A percentile compares a stretch with the other conserved stretches of the same genome.
Evolutionary conservation across 2,113 vertebrate genomes (phyloP).

Genomic region (Cynoglossus semilaevis): DNA sequence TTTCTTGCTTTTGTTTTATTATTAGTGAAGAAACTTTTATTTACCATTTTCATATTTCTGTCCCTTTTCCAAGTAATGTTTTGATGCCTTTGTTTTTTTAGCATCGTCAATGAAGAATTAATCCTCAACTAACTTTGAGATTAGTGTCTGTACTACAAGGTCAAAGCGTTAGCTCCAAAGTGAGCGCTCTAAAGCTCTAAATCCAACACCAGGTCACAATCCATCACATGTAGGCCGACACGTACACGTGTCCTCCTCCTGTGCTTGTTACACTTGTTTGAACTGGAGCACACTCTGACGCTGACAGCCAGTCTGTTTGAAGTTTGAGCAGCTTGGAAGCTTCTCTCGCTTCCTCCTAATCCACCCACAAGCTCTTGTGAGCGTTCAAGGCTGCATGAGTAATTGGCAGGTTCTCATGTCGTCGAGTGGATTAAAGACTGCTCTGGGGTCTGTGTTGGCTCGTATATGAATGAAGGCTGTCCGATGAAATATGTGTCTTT

Average conservation of each 20-base stretch:
- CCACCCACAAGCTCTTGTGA: constrained; percentile 43
- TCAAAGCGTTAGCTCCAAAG: not conserved
- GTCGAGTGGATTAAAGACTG: constrained; percentile 12
- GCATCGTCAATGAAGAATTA: no score
- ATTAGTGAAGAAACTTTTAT: no score
- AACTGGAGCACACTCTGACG: not conserved
- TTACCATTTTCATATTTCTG: not conserved
- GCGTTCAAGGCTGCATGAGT: constrained; percentile 40
- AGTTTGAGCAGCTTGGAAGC: constrained; percentile 32
- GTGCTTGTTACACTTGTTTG: not conserved
- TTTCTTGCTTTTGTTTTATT: no score
- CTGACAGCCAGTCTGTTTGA: constrained; percentile 30
- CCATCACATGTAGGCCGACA: constrained; percentile 23
- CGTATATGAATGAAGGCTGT: constrained; percentile 40
- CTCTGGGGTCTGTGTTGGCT: constrained; percentile 17
- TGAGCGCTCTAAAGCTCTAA: not conserved
- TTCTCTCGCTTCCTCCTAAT: constrained; percentile 32
- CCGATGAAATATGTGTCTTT: constrained; percentile 26
- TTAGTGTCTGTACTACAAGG: not conserved
- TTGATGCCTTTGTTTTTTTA: no score
- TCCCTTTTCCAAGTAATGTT: no score
- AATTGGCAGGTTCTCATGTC: constrained; percentile 45
- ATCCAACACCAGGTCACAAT: constrained; percentile 8
- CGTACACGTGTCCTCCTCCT: constrained; percentile 7
- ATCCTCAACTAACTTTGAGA: no score